Conservation (phyloP, 2,113 vertebrate genomes). For the Peromyscus maniculatus region DNA sequence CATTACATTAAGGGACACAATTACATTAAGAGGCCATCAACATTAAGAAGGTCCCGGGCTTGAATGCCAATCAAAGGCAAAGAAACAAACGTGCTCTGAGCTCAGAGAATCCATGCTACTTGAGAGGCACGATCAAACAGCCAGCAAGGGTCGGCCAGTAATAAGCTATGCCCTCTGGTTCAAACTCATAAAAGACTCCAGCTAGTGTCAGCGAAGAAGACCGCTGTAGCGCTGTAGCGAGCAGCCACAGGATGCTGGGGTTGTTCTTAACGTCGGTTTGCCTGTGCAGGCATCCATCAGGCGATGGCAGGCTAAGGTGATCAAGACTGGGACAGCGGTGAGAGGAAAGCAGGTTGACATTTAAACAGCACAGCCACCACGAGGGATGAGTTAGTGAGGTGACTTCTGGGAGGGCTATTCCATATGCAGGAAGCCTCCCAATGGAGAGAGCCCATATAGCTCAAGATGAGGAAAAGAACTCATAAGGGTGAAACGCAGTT, state of each 20-base stretch:
- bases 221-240: background rate
- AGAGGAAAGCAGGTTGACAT: background rate
- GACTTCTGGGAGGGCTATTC: background rate
- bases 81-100: background rate
- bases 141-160: background rate
- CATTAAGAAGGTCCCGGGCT: constrained; percentile 60
- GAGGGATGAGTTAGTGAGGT: background rate
- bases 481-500: background rate
- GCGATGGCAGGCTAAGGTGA: background rate
- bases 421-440: background rate
- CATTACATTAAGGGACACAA: constrained; percentile 63
- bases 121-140: background rate
- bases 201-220: background rate
- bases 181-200: background rate
- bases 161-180: background rate
- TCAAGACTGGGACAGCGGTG: background rate
- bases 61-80: background rate
- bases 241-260: background rate
- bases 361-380: no score
- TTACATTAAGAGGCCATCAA: constrained; percentile 55
- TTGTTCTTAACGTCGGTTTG: constrained; percentile 1
- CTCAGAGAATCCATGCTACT: background rate
- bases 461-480: background rate
- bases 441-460: no score
- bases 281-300: background rate